Conservation (phyloP, 2,888 invertebrate genomes). For the Ormyrus thymus region DNA sequence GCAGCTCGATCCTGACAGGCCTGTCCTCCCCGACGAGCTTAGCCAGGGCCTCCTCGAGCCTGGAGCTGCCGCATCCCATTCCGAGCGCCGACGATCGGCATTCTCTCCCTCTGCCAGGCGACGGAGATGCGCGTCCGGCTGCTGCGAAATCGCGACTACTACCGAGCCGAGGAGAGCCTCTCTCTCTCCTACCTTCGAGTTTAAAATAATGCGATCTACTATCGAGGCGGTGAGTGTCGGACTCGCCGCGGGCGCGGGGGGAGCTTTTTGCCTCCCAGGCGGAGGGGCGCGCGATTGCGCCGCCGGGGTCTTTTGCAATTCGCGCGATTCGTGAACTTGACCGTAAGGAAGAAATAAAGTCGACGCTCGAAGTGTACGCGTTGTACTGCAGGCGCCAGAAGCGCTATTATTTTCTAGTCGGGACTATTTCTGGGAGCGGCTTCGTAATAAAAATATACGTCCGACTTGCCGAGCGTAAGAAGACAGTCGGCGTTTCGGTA, state of each 20-base stretch:
- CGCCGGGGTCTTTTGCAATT: too few species aligned
- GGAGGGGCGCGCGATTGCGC: too few species aligned
- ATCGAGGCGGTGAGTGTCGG: too few species aligned
- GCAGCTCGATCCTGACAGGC: slow-evolving; percentile 63
- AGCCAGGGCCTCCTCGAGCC: slow-evolving; percentile 54
- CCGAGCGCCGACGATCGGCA: slow-evolving; percentile 55
- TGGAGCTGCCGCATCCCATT: slow-evolving; percentile 71
- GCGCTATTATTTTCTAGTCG: not conserved
- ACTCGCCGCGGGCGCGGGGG: too few species aligned
- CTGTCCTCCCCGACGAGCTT: slow-evolving; percentile 54
- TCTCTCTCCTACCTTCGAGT: not conserved
- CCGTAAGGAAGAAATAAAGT: too few species aligned
- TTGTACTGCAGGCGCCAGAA: not conserved
- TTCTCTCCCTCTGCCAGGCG: not conserved
- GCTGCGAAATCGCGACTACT: too few species aligned
- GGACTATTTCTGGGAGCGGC: not conserved
- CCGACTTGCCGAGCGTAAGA: too few species aligned
- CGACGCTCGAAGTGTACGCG: not conserved
- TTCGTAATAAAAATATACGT: too few species aligned
- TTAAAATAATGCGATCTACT: too few species aligned
- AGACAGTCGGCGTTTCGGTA: too few species aligned
- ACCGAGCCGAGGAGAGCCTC: not conserved
- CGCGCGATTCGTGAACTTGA: too few species aligned
- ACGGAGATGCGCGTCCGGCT: not conserved
- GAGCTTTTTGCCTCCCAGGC: too few species aligned